Conservation (phyloP, 2,888 invertebrate species). For the Pandemis cinnamomeana region DNA sequence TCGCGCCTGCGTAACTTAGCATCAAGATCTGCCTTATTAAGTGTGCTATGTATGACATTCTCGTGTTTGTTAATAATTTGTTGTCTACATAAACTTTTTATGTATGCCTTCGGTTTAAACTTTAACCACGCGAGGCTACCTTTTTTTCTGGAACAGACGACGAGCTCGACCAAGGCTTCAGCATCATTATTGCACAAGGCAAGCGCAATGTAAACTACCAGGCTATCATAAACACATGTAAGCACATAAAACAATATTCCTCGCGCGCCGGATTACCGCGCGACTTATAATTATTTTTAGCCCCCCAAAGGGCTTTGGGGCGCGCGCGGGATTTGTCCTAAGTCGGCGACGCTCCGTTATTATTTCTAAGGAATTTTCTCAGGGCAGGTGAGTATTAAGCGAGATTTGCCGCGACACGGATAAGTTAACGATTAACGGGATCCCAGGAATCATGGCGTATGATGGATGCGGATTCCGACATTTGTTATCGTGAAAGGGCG, state of each 20-base stretch:
- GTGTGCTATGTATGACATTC: neutral
- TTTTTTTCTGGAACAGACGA: neutral
- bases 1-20: neutral
- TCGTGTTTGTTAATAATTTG: too few relatives aligned
- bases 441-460: constrained; percentile 46
- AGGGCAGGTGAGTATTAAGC: constrained; percentile 57
- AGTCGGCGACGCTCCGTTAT: constrained; percentile 78
- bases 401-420: constrained; percentile 60
- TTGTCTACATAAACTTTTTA: too few relatives aligned
- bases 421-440: constrained; percentile 54
- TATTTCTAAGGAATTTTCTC: constrained; percentile 68
- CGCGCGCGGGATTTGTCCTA: constrained; percentile 77
- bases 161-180: too few relatives aligned
- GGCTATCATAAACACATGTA: constrained; percentile 46
- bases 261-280: constrained; percentile 54
- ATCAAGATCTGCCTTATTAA: neutral
- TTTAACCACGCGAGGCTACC: too few relatives aligned
- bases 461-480: constrained; percentile 33
- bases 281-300: constrained; percentile 70
- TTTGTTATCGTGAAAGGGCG: constrained; percentile 14
- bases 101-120: too few relatives aligned
- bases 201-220: constrained; percentile 26
- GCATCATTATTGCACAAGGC: too few relatives aligned
- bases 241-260: constrained; percentile 54
- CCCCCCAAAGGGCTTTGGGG: constrained; percentile 77